These are phyloP conservation scores for Morus bassanus DNA, from an alignment of 2,797 vertebrate genomes.

Conservation along the genomic window DNA sequence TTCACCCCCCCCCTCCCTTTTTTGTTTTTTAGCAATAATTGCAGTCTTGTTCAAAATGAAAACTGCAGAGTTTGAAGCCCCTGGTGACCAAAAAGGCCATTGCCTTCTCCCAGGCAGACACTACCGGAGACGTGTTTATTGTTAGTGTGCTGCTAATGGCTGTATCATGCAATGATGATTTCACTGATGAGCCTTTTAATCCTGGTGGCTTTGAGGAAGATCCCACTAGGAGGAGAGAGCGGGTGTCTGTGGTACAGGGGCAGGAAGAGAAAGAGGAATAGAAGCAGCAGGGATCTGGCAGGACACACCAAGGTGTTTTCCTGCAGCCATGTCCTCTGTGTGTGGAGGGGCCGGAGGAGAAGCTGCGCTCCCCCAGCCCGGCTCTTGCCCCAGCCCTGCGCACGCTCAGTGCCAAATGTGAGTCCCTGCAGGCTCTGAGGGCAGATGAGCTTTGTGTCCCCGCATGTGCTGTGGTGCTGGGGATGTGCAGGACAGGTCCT, in stretches of 20 bases:
- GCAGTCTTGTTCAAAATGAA: neutral
- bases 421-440: neutral
- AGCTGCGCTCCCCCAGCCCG: neutral
- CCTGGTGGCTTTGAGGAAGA: neutral
- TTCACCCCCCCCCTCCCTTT: neutral
- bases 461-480: fast-evolving
- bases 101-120: neutral
- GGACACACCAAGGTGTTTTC: neutral
- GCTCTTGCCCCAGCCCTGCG: neutral
- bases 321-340: fast-evolving
- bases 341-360: neutral
- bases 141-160: neutral
- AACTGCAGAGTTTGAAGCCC: neutral
- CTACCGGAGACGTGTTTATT: fast-evolving
- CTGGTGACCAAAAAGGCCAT: neutral
- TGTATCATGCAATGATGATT: fast-evolving
- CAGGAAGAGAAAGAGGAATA: fast-evolving
- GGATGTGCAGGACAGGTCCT: neutral
- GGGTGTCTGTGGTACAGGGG: fast-evolving
- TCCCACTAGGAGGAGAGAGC: neutral
- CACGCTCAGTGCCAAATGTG: fast-evolving
- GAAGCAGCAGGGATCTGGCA: neutral
- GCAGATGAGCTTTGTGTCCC: neutral
- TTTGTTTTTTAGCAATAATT: neutral
- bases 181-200: neutral